A percentile compares a stretch with the other conserved stretches of the same genome.
phyloP scores from a whole-genome alignment of 2,113 vertebrate species.

The Platysternon megacephalum region DNA sequence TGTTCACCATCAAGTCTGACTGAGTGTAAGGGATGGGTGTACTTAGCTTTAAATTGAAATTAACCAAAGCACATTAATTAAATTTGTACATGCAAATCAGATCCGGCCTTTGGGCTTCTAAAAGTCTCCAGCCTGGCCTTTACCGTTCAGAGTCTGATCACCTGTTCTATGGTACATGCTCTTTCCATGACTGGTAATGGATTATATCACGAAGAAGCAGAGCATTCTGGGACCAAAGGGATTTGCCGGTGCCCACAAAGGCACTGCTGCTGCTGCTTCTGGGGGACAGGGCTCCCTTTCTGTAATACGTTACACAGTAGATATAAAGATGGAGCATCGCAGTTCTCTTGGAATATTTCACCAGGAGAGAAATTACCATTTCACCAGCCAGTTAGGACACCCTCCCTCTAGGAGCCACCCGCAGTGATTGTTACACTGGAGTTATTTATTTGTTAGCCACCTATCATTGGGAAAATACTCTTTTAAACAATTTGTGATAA shows the following conservation, averaged over 20 bases:
- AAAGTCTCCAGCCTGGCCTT: neutral
- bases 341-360: neutral
- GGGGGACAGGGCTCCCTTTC: neutral
- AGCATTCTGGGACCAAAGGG: neutral
- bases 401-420: neutral
- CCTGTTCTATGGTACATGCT: neutral
- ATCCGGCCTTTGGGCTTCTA: neutral
- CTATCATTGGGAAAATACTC: neutral
- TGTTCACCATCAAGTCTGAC: neutral
- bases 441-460: neutral
- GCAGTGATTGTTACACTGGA: neutral
- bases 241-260: neutral
- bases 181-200: neutral
- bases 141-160: accelerated
- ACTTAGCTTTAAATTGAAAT: neutral
- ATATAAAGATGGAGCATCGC: neutral
- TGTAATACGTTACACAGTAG: neutral
- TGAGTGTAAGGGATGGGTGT: neutral
- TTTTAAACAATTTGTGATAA: neutral
- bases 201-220: neutral
- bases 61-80: accelerated
- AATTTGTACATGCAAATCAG: accelerated
- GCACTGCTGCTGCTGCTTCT: neutral
- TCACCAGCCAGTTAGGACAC: neutral
- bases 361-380: neutral